phyloP scores from a whole-genome alignment of 1,140 invertebrate species.

The Drosophila serrata region DNA sequence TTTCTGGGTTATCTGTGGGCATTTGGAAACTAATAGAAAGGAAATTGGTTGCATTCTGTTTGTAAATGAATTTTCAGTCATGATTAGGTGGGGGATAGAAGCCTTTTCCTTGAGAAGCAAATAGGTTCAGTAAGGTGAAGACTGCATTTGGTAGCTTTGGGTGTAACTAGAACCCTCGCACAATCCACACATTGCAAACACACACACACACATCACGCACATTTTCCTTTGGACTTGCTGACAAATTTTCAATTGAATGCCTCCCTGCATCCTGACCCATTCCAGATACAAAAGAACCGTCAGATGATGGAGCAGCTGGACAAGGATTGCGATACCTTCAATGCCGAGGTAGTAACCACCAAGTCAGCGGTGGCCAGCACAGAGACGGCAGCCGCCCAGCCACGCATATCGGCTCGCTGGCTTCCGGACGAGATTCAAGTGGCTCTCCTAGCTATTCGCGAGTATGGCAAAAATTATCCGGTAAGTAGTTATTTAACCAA shows the following conservation, averaged over 20 bases:
- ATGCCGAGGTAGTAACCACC: slow-evolving; percentile 32
- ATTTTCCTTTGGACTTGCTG: slow-evolving; percentile 17
- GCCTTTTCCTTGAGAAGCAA: not conserved
- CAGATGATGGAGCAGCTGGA: slow-evolving; percentile 94
- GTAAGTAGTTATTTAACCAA: slow-evolving; percentile 30
- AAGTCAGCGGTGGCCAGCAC: slow-evolving; percentile 86
- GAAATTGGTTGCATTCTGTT: not conserved
- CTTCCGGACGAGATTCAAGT: slow-evolving; percentile 96
- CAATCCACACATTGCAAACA: not conserved
- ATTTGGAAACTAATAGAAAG: not conserved
- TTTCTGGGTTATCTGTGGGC: not conserved
- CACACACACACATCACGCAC: not conserved
- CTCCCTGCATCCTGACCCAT: slow-evolving; percentile 51
- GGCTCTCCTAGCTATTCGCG: slow-evolving; percentile 96
- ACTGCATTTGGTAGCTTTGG: not conserved
- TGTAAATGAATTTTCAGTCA: too few species aligned
- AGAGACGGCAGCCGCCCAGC: slow-evolving; percentile 87
- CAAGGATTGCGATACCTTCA: slow-evolving; percentile 86
- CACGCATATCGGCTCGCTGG: slow-evolving; percentile 95
- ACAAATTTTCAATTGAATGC: slow-evolving; percentile 64
- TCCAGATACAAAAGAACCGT: slow-evolving; percentile 97
- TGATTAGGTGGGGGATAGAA: not conserved
- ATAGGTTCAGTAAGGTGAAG: not conserved
- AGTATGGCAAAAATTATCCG: slow-evolving; percentile 98
- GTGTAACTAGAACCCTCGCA: not conserved